Base-by-base conservation (phyloP, 2,888 invertebrate species). In the Drosophila engyochracea region DNA sequence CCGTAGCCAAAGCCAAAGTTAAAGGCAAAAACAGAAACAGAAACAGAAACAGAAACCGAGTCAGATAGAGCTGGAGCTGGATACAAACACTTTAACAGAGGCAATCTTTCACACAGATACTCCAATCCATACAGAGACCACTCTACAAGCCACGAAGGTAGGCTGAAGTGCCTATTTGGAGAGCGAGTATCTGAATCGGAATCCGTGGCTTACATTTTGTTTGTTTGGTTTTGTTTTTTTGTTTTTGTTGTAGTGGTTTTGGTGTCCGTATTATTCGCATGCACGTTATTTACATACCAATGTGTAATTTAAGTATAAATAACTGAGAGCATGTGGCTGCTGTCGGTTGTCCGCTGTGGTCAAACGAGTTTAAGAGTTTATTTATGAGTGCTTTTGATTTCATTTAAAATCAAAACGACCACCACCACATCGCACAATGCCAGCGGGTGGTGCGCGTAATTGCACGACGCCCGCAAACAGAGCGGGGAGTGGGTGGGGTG, bases 341-440 rank as follows among this genome's bases (percentile, higher is more conserved):
- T 62, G 77, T 75, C 60, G 49, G 30, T 70, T 53, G 73, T 59
- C 39, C 25, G 25, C 76, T 76, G 90, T 90, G 87, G 87, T 87
- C 87, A 90, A 87, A 87, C 87, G 80, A 68, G 87, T 87, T 87
- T 90, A 78, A 83, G 80, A 83, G 77, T 85, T 90, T 88, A 86
- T 85, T 85, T 89, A 89, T 83, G 90, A 87, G 85, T 88, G 89
- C 90, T 80, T 87, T 87, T 90, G 90, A 87, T 90, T 87, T 90
- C 81, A 87, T 87, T 88, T 76, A 81, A 39, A 7, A 81, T 77
- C 63, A 76, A 74, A 63, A 63, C 68, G 41, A 70, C 69, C 69
- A 55, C 55, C 57, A 39, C 55, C 37, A 39, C 53, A 55, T 12
- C 66, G 31, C 69, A 88, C 84, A 84, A 84, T 85, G 77, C 55